These are phyloP conservation scores for Leptestheria dahalacensis DNA, from an alignment of 1,140 invertebrate species.

Conservation along the genomic window DNA sequence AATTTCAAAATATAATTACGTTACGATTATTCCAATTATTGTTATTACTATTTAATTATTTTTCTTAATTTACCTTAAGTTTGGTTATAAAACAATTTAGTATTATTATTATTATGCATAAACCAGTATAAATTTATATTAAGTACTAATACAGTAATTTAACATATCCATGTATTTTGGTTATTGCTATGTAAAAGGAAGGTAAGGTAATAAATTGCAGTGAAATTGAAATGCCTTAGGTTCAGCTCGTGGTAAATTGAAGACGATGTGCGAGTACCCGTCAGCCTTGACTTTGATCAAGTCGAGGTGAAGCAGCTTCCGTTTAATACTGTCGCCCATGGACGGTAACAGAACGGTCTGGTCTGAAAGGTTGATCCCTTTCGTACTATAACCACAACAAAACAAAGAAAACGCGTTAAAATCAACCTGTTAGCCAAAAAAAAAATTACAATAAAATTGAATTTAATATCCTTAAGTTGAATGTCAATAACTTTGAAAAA, in stretches of 20 bases:
- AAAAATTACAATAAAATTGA: not conserved
- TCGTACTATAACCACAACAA: slow-evolving; percentile 40
- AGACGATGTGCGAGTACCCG: slow-evolving; percentile 49
- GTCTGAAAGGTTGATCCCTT: slow-evolving; percentile 45
- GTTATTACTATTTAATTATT: slow-evolving; percentile 18
- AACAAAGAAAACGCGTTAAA: slow-evolving; percentile 16
- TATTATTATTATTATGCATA: not conserved
- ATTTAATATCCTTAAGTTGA: not conserved
- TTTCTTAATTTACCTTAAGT: slow-evolving; percentile 33
- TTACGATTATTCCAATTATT: no score
- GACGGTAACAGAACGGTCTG: slow-evolving; percentile 38
- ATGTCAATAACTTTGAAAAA: slow-evolving; percentile 1
- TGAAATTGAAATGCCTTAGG: not conserved
- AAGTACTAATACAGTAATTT: no score
- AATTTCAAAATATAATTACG: not conserved
- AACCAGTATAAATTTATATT: not conserved
- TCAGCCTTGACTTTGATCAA: slow-evolving; percentile 40
- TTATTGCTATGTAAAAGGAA: no score
- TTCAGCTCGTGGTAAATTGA: slow-evolving; percentile 38
- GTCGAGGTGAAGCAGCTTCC: slow-evolving; percentile 40
- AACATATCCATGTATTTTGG: no score
- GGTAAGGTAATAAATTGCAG: no score
- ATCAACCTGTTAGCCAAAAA: not conserved
- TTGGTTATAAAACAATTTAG: not conserved
- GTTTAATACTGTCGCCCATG: slow-evolving; percentile 26